Evolutionary conservation across 2,113 vertebrate genomes (phyloP).

Genomic region (Ceyx cyanopectus): DNA sequence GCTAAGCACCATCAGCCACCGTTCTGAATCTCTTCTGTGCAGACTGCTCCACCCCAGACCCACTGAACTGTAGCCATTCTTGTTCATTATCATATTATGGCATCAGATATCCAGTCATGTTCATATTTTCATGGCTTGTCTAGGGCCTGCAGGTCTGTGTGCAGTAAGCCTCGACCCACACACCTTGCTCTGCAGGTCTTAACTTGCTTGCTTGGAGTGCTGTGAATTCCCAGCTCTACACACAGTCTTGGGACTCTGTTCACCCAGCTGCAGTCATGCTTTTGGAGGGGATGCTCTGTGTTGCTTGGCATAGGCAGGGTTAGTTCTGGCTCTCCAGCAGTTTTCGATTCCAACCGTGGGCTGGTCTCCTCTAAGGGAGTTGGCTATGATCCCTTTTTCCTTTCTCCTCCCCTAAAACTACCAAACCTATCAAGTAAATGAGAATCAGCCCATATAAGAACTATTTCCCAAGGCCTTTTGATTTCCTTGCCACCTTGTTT

Average conservation of each 20-base stretch:
- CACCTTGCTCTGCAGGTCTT: background rate
- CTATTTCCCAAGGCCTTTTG: background rate
- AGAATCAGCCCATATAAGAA: background rate
- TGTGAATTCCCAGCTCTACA: background rate
- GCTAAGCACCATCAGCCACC: background rate
- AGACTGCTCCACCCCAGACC: background rate
- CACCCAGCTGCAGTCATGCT: background rate
- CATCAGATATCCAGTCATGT: background rate
- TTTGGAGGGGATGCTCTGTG: background rate
- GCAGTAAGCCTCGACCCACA: background rate
- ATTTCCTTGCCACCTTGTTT: background rate
- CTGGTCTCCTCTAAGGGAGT: conserved; percentile 11
- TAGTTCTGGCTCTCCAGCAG: conserved; percentile 51
- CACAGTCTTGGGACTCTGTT: background rate
- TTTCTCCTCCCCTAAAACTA: conserved; percentile 54
- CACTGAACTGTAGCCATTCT: background rate
- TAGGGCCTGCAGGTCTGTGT: background rate
- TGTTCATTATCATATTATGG: background rate
- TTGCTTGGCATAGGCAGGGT: conserved; percentile 6
- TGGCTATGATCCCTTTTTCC: conserved; percentile 24
- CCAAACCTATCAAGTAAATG: background rate
- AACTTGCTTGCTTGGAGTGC: background rate
- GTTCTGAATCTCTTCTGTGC: background rate
- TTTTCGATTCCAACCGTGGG: conserved; percentile 24
- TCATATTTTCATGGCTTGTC: background rate